Evolutionary conservation across 2,888 invertebrate genomes (phyloP), one percentile per base, ranked within the genome.

Genomic region (Volucella zonaria): DNA sequence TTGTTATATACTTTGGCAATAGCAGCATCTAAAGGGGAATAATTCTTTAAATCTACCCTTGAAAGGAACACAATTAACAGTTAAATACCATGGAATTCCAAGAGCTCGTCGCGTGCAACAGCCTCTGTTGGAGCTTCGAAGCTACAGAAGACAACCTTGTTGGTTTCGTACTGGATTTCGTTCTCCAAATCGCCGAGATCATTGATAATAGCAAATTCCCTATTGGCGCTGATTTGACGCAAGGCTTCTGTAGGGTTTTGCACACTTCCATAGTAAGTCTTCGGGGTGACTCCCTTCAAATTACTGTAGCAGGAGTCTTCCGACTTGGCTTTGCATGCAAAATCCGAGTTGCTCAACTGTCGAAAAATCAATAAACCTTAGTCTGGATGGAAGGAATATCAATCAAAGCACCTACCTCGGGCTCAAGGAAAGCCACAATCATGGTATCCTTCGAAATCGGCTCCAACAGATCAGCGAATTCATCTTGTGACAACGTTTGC

Each of bases 221-320:
- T 92, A 18, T 88, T 87, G 8, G 92, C 92, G 0, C 93, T 92
- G 8, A 94, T 88, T 40, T 93, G 91, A 86, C 93, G 92, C 47
- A 96, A 88, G 0, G 93, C 93, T 1, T 91, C 91, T 11, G 94
- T 80, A 0, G 96, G 93, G 79, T 93, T 93, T 56, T 94, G 93
- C 0, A 96, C 96, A 18, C 93, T 93, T 9, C 95, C 93, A 67
- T 95, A 91, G 89, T 95, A 96, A 1, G 93, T 91, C 23, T 91
- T 90, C 8, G 90, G 89, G 73, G 89, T 88, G 2, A 92, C 88
- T 49, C 90, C 89, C 49, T 91, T 90, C 74, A 93, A 88, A 68
- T 92, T 89, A 9, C 89, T 88, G 87, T 92, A 93, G 80, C 92
- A 91, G 6, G 90, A 90, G 58, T 91, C 89, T 12, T 91, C 90